These are phyloP conservation scores for Rhinolophus sinicus DNA, from an alignment of 2,113 vertebrate genomes.

Conservation along the genomic window DNA sequence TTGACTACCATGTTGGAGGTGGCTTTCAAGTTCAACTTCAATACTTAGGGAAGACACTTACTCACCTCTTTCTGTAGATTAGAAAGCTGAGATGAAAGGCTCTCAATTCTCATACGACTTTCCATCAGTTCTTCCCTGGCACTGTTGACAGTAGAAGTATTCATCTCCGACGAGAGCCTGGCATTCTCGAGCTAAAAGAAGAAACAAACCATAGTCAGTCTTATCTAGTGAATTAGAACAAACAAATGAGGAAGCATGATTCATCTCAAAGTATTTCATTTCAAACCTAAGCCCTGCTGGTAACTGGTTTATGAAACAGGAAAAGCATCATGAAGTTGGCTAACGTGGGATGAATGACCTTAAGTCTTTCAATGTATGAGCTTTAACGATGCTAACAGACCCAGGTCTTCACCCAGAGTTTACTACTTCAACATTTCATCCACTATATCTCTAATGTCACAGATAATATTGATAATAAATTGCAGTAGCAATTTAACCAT, in stretches of 20 bases:
- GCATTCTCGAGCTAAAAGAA: slow-evolving; percentile 91
- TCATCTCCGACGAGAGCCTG: slow-evolving; percentile 90
- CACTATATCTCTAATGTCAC: neutral
- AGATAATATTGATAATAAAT: neutral
- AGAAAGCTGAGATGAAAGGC: slow-evolving; percentile 88
- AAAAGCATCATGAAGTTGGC: slow-evolving; percentile 49
- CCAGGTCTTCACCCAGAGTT: neutral
- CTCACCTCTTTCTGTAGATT: slow-evolving; percentile 92
- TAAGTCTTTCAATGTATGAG: neutral
- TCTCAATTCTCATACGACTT: slow-evolving; percentile 88
- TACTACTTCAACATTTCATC: neutral
- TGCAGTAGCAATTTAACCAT: neutral
- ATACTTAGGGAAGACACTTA: neutral
- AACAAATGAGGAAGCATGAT: slow-evolving; percentile 54
- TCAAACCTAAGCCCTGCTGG: slow-evolving; percentile 40
- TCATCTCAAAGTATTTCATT: slow-evolving; percentile 46
- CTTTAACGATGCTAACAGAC: neutral
- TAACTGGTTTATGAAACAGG: slow-evolving; percentile 63
- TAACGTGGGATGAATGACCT: neutral
- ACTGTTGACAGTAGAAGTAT: slow-evolving; percentile 85
- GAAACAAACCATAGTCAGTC: slow-evolving; percentile 14
- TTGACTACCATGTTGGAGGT: rapidly evolving
- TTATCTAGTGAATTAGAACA: slow-evolving; percentile 58
- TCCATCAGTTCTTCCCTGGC: slow-evolving; percentile 93
- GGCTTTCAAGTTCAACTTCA: neutral